Evolutionary conservation across 2,888 invertebrate genomes (phyloP).

Genomic region (Epirrita christyi): DNA sequence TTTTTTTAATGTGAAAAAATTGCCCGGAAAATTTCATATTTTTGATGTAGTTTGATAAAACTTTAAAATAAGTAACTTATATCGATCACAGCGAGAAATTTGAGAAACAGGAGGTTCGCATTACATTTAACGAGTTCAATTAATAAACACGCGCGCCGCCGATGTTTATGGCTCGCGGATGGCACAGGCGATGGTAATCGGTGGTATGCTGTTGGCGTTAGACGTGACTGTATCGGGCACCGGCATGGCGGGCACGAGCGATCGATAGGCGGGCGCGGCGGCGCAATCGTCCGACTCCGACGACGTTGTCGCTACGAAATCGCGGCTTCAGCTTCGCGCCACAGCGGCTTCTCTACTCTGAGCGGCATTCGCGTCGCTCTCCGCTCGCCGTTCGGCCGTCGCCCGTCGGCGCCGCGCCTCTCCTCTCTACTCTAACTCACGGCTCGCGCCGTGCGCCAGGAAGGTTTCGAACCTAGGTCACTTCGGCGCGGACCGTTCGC

Average conservation of each 20-base stretch:
- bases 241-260: constrained; percentile 56
- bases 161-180: constrained; percentile 16
- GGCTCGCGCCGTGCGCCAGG: constrained; percentile 29
- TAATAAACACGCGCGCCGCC: constrained; percentile 7
- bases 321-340: constrained; percentile 6
- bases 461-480: constrained; percentile 45
- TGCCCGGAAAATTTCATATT: no score
- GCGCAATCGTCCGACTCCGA: constrained; percentile 55
- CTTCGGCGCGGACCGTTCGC: constrained; percentile 67
- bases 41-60: no score
- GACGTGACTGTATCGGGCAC: constrained; percentile 47
- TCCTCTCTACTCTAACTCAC: constrained; percentile 27
- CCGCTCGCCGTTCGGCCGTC: constrained; percentile 49
- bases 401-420: constrained; percentile 28
- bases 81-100: no score
- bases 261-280: constrained; percentile 73
- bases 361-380: constrained; percentile 30
- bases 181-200: constrained; percentile 11
- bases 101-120: no score
- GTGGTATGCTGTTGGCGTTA: constrained; percentile 10
- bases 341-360: neutral
- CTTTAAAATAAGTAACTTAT: no score
- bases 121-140: no score
- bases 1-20: no score
- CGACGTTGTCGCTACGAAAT: neutral